phyloP scores from a whole-genome alignment of 2,888 invertebrate species.

The Tridacna gigas region DNA sequence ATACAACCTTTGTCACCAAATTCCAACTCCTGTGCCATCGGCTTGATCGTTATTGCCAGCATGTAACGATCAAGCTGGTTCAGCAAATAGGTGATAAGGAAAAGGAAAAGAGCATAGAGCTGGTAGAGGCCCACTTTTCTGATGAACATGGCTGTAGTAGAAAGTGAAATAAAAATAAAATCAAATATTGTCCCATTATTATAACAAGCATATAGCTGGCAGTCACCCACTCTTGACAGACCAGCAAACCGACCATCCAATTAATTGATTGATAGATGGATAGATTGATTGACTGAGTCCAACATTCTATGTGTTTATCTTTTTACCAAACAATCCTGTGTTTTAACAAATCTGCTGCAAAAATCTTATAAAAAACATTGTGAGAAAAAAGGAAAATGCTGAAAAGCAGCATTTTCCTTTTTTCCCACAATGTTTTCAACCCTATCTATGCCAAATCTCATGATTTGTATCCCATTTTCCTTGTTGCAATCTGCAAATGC shows the following conservation, averaged over 20 bases:
- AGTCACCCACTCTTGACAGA: too few species aligned
- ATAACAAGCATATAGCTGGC: neutral
- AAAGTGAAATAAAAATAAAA: neutral
- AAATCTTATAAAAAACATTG: neutral
- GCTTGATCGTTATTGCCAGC: slow-evolving; percentile 80
- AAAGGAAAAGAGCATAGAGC: slow-evolving; percentile 78
- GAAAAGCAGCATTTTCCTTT: neutral
- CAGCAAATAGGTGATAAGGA: slow-evolving; percentile 80
- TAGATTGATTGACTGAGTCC: too few species aligned
- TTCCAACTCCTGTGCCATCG: slow-evolving; percentile 82
- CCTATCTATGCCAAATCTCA: too few species aligned
- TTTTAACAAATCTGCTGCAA: neutral
- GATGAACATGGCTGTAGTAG: slow-evolving; percentile 58
- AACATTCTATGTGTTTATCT: too few species aligned
- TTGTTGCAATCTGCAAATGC: too few species aligned
- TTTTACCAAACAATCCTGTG: neutral
- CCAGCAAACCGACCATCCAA: too few species aligned
- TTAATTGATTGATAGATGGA: too few species aligned
- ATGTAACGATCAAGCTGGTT: slow-evolving; percentile 83
- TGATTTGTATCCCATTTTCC: too few species aligned
- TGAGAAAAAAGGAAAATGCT: neutral
- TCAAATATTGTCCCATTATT: neutral
- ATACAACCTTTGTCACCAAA: slow-evolving; percentile 82
- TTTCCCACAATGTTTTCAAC: neutral
- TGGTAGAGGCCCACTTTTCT: slow-evolving; percentile 69